Conservation (phyloP, 2,888 invertebrate species). For the Adela reaumurella region DNA sequence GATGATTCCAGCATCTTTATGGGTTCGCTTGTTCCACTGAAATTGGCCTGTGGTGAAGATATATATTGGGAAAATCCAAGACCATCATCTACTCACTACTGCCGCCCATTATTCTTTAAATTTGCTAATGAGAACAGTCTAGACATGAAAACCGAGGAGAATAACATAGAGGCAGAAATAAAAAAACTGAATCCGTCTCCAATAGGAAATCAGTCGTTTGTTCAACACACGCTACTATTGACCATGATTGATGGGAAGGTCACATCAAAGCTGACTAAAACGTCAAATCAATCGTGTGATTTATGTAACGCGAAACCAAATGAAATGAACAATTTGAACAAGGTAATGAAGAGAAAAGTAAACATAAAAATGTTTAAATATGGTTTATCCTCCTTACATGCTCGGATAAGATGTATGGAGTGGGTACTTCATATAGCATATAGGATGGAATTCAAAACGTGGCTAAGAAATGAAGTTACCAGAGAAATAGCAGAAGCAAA, state of each 20-base stretch:
- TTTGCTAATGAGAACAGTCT: background rate
- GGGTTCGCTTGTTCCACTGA: slow-evolving; percentile 8
- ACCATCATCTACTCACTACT: slow-evolving; percentile 10
- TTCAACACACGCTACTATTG: slow-evolving; percentile 11
- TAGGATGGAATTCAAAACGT: slow-evolving; percentile 9
- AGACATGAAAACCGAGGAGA: slow-evolving; percentile 7
- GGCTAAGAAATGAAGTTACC: slow-evolving; percentile 13
- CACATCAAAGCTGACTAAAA: slow-evolving; percentile 10
- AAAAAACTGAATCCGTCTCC: slow-evolving; percentile 4
- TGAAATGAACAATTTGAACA: slow-evolving; percentile 13
- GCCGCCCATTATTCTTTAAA: slow-evolving; percentile 7
- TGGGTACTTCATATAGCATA: slow-evolving; percentile 14
- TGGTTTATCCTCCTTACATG: slow-evolving; percentile 15
- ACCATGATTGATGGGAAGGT: slow-evolving; percentile 16
- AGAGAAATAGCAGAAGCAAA: slow-evolving; percentile 8
- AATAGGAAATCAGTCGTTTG: slow-evolving; percentile 5
- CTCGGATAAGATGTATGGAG: slow-evolving; percentile 16
- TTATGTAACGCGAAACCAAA: slow-evolving; percentile 12
- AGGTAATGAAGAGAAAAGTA: slow-evolving; percentile 9
- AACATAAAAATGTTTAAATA: slow-evolving; percentile 10
- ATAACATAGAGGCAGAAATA: slow-evolving; percentile 8
- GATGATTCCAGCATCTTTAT: slow-evolving; percentile 8
- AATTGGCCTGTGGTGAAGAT: slow-evolving; percentile 2
- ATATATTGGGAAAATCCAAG: slow-evolving; percentile 10
- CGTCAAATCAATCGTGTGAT: slow-evolving; percentile 6